Evolutionary conservation across 2,797 vertebrate species (phyloP).

Genomic region (Aulostomus chinensis): DNA sequence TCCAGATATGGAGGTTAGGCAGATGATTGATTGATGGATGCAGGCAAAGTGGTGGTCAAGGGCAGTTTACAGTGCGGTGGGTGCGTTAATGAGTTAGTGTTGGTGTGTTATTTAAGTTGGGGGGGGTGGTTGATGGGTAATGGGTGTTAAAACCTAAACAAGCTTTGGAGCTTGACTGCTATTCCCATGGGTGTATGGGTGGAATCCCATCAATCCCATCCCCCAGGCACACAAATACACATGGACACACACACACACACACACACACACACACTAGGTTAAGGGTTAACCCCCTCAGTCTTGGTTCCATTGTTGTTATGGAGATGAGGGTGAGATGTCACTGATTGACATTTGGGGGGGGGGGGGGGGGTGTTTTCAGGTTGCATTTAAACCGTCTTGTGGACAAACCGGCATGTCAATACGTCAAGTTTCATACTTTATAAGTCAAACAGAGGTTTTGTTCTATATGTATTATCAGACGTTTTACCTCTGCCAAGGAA

Average conservation of each 20-base stretch:
- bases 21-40: constrained; percentile 46
- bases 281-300: constrained; percentile 69
- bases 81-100: constrained; percentile 32
- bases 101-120: constrained; percentile 30
- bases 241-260: constrained; percentile 24
- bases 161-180: constrained; percentile 66
- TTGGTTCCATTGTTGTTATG: constrained; percentile 71
- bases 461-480: neutral
- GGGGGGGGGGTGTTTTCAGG: too few relatives aligned
- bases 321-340: constrained; percentile 72
- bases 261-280: constrained; percentile 50
- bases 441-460: neutral
- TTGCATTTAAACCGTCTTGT: constrained; percentile 2
- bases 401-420: neutral
- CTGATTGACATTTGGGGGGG: constrained; percentile 40
- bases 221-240: constrained; percentile 53
- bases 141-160: constrained; percentile 69
- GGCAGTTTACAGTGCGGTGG: constrained; percentile 16
- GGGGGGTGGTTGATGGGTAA: constrained; percentile 30
- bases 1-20: constrained; percentile 15
- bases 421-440: neutral
- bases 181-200: constrained; percentile 63
- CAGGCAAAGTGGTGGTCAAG: constrained; percentile 19
- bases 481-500: too few relatives aligned
- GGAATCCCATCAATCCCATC: constrained; percentile 60